Evolutionary conservation across 2,888 invertebrate species (phyloP), one percentile per base, ranked within the genome.

Genomic region (Diogma glabrata): DNA sequence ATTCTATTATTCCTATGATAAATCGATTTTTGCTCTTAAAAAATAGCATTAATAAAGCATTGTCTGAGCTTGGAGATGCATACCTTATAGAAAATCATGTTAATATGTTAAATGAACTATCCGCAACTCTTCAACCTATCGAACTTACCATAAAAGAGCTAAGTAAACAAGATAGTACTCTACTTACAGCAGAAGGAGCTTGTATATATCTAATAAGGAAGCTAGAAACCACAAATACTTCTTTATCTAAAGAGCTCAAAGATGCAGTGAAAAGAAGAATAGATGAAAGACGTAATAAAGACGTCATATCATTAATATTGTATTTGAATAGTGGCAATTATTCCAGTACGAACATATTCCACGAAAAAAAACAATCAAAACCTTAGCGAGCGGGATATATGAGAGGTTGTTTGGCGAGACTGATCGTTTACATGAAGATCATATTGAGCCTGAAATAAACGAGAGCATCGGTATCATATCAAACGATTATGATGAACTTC

Each of bases 201-300:
- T 53, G 49, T 55, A 51, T 51, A 53, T 54, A 54, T 51, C 53
- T 55, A 14, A 50, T 51, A 47, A 52, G 53, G 40, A 52, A 55
- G 52, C 47, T 54, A 38, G 38, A 55, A 54, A 47, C 51, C 33
- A 40, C 45, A 51, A 51, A 51, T 23, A 53, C 47, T 40, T 49
- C 53, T 49, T 47, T 54, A 36, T 50, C 50, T 49, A 50, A 8
- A 22, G 47, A 53, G 40, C 36, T 48, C 19, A 40, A 48, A 49
- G 23, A 20, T 26, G 45, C 51, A 20, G n/a, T 48, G 22, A 45
- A 51, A 47, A 38, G 14, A 9, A 47, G 51, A 17, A 48, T 36
- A 23, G 24, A 33, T 33, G 50, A 50, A 20, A 14, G 16, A 20
- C n/a, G 33, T 7, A 6, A 38, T 6, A 38, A 38, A 10, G 17